Evolutionary conservation across 2,888 invertebrate genomes (phyloP), one percentile per base, ranked within the genome.

Genomic region (Pardosa pseudoannulata): DNA sequence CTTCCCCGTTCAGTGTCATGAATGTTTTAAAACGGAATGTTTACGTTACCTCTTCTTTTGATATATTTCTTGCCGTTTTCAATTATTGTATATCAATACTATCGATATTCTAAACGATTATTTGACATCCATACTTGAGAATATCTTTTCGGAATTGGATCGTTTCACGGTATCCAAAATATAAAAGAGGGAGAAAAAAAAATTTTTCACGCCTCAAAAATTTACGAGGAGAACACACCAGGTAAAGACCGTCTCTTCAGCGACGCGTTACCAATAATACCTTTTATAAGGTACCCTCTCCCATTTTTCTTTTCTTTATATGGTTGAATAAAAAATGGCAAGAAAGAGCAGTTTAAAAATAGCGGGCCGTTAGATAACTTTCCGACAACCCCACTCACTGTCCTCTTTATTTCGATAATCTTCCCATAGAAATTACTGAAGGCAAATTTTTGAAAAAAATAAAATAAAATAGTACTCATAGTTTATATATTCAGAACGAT

Each of bases 331-430:
- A 65, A 13, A 65, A 65, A 29, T 31, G n/a, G n/a, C n/a, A n/a
- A 56, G 46, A 56, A 56, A 56, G 56, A 56, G 56, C 56, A 56
- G 56, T 56, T 56, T 23, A 23, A 56, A 56, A 56, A 56, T 56
- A 56, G 56, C 7, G 65, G 65, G 65, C 31, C 29, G n/a, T 65
- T 71, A 46, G 41, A 46, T 71, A 71, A 41, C 23, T 46, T 71
- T 29, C 65, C 39, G 11, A 70, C 19, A 23, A n/a, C 64, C 19
- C 56, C 71, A 74, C 23, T 71, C 65, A 70, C 31, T 70, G 19
- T 28, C 31, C 65, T 81, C 74, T 81, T 75, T 85, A 72, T 78
- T 56, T 39, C 67, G 78, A 85, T 85, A 85, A 85, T 85, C 83
- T 72, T 41, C 23, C 19, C 32, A 65, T 72, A 78, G 73, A 85